phyloP scores from a whole-genome alignment of 2,888 invertebrate genomes.

The Melolontha melolontha region DNA sequence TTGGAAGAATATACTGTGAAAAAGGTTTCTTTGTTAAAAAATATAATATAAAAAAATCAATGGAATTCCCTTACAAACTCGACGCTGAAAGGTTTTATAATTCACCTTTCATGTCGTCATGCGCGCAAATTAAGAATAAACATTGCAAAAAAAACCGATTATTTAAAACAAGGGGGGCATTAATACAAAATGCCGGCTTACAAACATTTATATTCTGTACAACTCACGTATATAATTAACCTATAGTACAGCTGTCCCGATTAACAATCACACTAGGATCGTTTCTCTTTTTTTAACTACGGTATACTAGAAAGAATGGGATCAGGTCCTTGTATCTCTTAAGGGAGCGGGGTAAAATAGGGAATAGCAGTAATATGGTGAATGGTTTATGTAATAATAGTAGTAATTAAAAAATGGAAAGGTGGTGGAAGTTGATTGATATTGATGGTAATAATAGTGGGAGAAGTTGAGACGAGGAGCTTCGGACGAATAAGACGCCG shows the following conservation, averaged over 20 bases:
- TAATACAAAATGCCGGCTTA: constrained; percentile 59
- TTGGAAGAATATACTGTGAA: not conserved
- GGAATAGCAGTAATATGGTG: too few species aligned
- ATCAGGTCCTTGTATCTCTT: constrained; percentile 7
- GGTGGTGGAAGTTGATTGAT: too few species aligned
- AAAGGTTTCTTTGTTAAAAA: constrained; percentile 11
- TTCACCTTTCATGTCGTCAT: constrained; percentile 25
- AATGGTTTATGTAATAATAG: too few species aligned
- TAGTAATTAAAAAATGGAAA: too few species aligned
- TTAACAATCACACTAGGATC: constrained; percentile 54
- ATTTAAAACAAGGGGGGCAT: constrained; percentile 50
- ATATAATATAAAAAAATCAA: constrained; percentile 23
- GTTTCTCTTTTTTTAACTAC: constrained; percentile 36
- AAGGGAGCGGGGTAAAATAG: not conserved
- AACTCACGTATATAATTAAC: constrained; percentile 61
- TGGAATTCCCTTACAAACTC: constrained; percentile 31
- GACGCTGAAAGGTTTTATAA: constrained; percentile 2
- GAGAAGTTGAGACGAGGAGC: constrained; percentile 3
- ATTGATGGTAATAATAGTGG: too few species aligned
- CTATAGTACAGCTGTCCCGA: constrained; percentile 64
- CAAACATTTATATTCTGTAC: constrained; percentile 63
- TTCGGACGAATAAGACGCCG: constrained; percentile 17
- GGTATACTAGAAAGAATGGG: constrained; percentile 18
- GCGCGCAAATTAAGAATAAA: constrained; percentile 20
- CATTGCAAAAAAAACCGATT: constrained; percentile 21